Conservation (phyloP, 2,797 vertebrate species). For the Gymnothorax reevesii region DNA sequence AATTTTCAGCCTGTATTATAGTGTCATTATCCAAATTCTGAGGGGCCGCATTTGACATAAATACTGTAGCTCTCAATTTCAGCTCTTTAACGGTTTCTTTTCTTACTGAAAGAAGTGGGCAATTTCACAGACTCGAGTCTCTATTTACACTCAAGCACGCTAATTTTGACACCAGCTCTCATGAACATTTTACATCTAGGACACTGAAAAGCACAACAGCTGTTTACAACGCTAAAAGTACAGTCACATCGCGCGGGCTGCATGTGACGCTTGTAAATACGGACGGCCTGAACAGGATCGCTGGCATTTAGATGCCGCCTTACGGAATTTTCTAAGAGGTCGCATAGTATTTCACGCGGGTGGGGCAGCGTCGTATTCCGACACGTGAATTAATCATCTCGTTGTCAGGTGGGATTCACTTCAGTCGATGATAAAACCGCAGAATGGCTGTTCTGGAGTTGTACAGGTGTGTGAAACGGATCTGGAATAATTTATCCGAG, state of each 20-base stretch:
- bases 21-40: too few relatives aligned
- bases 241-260: background rate
- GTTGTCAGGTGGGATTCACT: background rate
- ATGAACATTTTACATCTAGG: background rate
- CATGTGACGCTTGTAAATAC: background rate
- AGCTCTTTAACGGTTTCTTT: too few relatives aligned
- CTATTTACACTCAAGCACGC: background rate
- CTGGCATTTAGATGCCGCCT: constrained; percentile 41
- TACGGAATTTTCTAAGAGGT: background rate
- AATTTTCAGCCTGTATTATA: too few relatives aligned
- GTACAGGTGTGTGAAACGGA: constrained; percentile 4
- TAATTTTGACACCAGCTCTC: background rate
- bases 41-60: too few relatives aligned
- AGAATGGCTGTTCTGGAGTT: background rate
- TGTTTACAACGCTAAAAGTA: background rate
- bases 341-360: background rate
- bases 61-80: too few relatives aligned
- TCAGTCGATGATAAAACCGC: background rate
- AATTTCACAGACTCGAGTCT: too few relatives aligned
- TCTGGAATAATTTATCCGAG: constrained; percentile 1
- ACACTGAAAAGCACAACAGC: background rate
- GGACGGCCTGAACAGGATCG: constrained; percentile 2
- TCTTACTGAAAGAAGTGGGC: too few relatives aligned
- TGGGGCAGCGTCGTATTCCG: constrained; percentile 15
- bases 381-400: background rate